Base-by-base conservation (phyloP, 2,888 invertebrate genomes). In the Alloscopus bannaensis region DNA sequence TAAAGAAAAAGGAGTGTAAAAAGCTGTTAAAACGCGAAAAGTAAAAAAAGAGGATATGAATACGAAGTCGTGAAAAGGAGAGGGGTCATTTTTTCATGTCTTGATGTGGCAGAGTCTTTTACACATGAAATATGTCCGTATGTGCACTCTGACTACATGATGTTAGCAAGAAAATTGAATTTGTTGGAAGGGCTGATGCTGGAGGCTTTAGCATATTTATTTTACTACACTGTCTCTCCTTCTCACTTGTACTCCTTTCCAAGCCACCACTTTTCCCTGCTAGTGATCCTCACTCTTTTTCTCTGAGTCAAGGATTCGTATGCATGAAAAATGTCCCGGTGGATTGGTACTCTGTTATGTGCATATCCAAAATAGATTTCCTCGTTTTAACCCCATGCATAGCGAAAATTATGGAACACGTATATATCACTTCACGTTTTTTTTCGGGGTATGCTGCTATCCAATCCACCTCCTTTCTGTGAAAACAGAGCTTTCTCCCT, bases 291-390 rank as follows among this genome's bases (percentile, higher is more conserved):
- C 28, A 40, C 45, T 52, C 42, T 40, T 20, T 20, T 42, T 45
- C 24, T 62, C 36, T 52, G 76, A 84, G 85, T 83, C 80, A 82
- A 84, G 83, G 83, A 84, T 83, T 85, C 84, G 86, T 81, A 86
- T 85, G 86, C 84, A 84, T 86, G 84, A 85, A 86, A 84, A 86
- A 86, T 86, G 83, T 86, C 86, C 86, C 84, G 52, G 77, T 81
- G 85, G 85, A 85, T 77, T 76, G 75, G 57, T 71, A 59, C 73
- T 70, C 64, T 78, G n/a, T 20, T 70, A 42, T 70, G 31, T 26
- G 60, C 57, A 70, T 70, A 70, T 70, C 70, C 70, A 70, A 70
- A 70, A 70, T 70, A 70, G 70, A 70, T 70, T 70, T 70, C 31
- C 45, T 50, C 52, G 20, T 52, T 52, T 52, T 52, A 22, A 16